Evolutionary conservation across 2,888 invertebrate genomes (phyloP), one percentile per base, ranked within the genome.

Genomic region (Strigamia maritima): DNA sequence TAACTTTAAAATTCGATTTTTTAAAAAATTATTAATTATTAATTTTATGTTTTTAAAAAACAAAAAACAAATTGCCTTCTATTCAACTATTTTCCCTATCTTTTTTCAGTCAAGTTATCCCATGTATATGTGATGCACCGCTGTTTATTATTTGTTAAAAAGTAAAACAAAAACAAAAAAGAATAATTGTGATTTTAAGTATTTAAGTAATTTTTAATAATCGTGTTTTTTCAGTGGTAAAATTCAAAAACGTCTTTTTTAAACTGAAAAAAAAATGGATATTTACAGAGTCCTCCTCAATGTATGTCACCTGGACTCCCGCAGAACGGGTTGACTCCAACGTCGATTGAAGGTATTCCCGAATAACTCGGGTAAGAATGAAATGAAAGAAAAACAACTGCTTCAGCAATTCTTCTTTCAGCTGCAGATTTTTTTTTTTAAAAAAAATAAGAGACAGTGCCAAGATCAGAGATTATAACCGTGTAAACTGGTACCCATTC

Each of bases 371-470:
- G 24, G 26, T 65, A 65, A 26, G 49, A 16, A n/a, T 49, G 49
- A 19, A 24, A 65, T 31, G 31, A 6, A 31, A 31, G 31, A 10
- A 26, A 65, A 26, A 65, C 65, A 65, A 10, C 65, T 65, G 12
- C 28, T 65, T 28, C 24, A 65, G 65, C 24, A 65, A 65, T 60
- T 26, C 26, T 65, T 65, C 65, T 65, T 49, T 65, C 65, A 65
- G 28, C 65, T 65, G 26, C 65, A 65, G 65, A 24, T 65, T 24
- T 65, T 26, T 26, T 65, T 65, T 26, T 12, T 16, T 16, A 12
- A 26, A 65, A 65, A 65, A 10, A 26, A 65, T 26, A 1, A 26
- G 24, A 65, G 24, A 2, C 65, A 26, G 65, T 65, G 65, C 65
- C 65, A 65, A 65, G 65, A 26, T 6, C 65, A 65, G 24, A 49